These are phyloP conservation scores for Caerostris extrusa DNA, from an alignment of 1,140 invertebrate species.

Conservation along the genomic window DNA sequence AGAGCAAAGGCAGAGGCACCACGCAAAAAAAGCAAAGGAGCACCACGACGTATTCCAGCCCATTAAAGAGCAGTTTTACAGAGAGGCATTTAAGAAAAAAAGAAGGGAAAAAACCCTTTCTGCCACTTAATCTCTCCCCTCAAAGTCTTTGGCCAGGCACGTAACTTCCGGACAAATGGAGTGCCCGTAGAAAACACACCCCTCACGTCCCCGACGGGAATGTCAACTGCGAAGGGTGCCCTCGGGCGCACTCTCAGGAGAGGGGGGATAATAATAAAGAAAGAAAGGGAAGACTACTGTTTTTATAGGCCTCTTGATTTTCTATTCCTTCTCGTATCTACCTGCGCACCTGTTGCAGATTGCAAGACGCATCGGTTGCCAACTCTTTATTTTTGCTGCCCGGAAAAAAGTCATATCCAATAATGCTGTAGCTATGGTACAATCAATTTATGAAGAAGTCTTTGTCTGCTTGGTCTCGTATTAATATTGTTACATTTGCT, in stretches of 20 bases:
- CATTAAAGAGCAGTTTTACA: neutral
- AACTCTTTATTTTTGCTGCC: neutral
- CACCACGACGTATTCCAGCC: neutral
- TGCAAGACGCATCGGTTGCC: neutral
- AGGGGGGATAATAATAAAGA: neutral
- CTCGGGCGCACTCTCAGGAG: neutral
- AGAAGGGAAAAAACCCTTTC: neutral
- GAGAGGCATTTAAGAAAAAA: neutral
- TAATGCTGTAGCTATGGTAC: too few species aligned
- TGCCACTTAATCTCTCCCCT: neutral
- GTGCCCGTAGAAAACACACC: neutral
- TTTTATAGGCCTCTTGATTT: slow-evolving; percentile 22
- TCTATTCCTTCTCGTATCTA: slow-evolving; percentile 22
- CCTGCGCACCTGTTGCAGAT: slow-evolving; percentile 20
- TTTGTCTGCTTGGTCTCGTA: too few species aligned
- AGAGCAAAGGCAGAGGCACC: neutral
- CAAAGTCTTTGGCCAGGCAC: neutral
- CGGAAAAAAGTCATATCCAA: too few species aligned
- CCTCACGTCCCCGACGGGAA: neutral
- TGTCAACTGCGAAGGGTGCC: neutral
- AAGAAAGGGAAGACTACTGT: neutral
- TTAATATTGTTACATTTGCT: too few species aligned
- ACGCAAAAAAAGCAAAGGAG: neutral
- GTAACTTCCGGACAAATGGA: slow-evolving; percentile 27
- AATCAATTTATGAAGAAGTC: too few species aligned